Base-by-base conservation (phyloP, 2,888 invertebrate genomes). In the Sarcophaga carnaria region DNA sequence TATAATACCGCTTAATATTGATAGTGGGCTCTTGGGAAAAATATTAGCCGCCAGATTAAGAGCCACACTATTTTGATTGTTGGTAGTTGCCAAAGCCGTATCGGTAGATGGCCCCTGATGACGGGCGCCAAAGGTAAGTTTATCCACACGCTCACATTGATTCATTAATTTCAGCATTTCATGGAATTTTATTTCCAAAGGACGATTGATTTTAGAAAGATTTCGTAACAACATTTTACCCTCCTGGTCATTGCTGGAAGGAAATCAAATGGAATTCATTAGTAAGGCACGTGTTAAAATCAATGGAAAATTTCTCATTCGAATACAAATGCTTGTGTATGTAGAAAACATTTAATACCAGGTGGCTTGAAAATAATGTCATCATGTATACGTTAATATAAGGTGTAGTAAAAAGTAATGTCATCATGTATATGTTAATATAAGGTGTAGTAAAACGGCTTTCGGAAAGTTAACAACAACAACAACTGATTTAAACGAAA, bases 111-210 rank as follows among this genome's bases (percentile, higher is more conserved):
- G 90, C 59, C 84, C 87, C 86, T 86, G 90, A 64, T 88, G 86
- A 1, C 88, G 88, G 8, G 90, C 71, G 6, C 89, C 89, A 87
- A 89, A 90, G 60, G 89, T 91, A 2, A 92, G 86, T 90, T 91
- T 92, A 81, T 95, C 95, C 88, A 97, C 94, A 92, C 95, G 95
- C 90, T 96, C 96, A 90, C 97, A 97, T 91, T 97, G 96, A n/a
- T 94, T 93, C 97, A 97, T 97, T 64, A 97, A 94, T 89, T 95
- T 95, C 84, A 96, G 94, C 96, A 97, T 97, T 92, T 97, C 96
- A 2, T 94, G 93, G 92, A 97, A 96, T 71, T 95, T 94, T 88
- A 97, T 96, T 86, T 94, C 94, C 63, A 96, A 94, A 1, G 97
- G 96, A 49, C 95, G 93, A 90, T 96, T 95, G 88, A 95, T 94